Percentiles rank a stretch among this genome's conserved stretches.
phyloP scores from a whole-genome alignment of 2,888 invertebrate species.

The Pollenia labialis region DNA sequence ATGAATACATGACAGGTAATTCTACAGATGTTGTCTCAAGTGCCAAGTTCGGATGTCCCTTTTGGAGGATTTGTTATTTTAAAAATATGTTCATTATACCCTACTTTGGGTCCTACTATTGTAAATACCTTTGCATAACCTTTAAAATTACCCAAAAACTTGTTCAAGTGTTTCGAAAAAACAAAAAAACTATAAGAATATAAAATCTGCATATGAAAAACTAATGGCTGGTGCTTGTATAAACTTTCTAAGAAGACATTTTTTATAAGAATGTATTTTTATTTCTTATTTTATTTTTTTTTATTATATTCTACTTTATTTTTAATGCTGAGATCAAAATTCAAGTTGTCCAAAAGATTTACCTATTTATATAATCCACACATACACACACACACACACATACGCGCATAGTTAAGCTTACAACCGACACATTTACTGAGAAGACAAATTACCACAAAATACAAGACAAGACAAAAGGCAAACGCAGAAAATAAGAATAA shows the following conservation, averaged over 20 bases:
- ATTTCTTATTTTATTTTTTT: slow-evolving; percentile 16
- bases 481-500: slow-evolving; percentile 78
- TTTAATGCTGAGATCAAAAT: slow-evolving; percentile 62
- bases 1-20: too few species aligned
- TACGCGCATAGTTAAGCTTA: slow-evolving; percentile 21
- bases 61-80: too few species aligned
- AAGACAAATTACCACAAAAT: slow-evolving; percentile 72
- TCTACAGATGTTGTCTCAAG: too few species aligned
- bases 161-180: not conserved
- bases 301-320: slow-evolving; percentile 7
- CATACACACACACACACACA: not conserved
- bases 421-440: slow-evolving; percentile 56
- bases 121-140: too few species aligned
- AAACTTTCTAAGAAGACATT: slow-evolving; percentile 43
- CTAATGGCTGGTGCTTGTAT: slow-evolving; percentile 45
- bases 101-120: too few species aligned
- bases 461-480: slow-evolving; percentile 70
- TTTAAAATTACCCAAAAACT: not conserved
- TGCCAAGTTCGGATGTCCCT: too few species aligned
- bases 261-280: slow-evolving; percentile 18
- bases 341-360: slow-evolving; percentile 64
- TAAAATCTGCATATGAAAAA: slow-evolving; percentile 66
- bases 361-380: slow-evolving; percentile 33
- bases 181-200: slow-evolving; percentile 3
- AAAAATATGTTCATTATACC: too few species aligned